Evolutionary conservation across 2,888 invertebrate species (phyloP).

Genomic region (Habrosyne pyritoides): DNA sequence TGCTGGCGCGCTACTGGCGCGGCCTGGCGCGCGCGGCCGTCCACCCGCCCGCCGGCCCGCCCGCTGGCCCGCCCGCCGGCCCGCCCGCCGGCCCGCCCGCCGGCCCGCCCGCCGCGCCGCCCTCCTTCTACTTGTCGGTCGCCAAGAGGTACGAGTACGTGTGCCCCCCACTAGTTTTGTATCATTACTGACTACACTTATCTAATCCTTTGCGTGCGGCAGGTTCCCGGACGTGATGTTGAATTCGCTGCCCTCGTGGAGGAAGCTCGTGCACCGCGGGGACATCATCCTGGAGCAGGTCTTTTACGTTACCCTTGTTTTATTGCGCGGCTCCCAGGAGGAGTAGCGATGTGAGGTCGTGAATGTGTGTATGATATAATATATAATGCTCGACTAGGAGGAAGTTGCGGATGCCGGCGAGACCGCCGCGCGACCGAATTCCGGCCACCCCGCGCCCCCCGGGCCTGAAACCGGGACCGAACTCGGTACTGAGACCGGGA

Average conservation of each 20-base stretch:
- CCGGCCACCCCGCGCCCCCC: too few species aligned
- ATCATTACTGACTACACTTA: too few species aligned
- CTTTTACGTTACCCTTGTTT: not conserved
- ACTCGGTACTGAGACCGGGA: too few species aligned
- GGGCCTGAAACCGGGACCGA: too few species aligned
- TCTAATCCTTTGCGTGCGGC: too few species aligned
- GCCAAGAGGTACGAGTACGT: slow-evolving; percentile 15
- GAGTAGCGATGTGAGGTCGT: too few species aligned
- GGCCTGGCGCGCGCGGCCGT: not conserved
- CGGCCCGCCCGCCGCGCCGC: slow-evolving; percentile 17
- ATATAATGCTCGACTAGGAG: not conserved
- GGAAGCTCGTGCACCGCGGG: not conserved
- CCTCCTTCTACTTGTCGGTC: slow-evolving; percentile 6
- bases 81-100: slow-evolving; percentile 22
- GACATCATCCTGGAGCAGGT: not conserved
- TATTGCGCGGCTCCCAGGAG: too few species aligned
- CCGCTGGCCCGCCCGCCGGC: slow-evolving; percentile 8
- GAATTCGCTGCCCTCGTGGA: slow-evolving; percentile 20
- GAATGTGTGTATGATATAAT: not conserved
- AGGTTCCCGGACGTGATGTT: slow-evolving; percentile 36
- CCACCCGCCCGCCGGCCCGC: not conserved
- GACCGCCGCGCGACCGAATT: not conserved
- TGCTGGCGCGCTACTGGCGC: slow-evolving; percentile 1
- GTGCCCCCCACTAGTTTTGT: too few species aligned
- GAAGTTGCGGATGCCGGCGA: not conserved